Evolutionary conservation across 2,113 vertebrate genomes (phyloP).

Genomic region (Syngnathus floridae): DNA sequence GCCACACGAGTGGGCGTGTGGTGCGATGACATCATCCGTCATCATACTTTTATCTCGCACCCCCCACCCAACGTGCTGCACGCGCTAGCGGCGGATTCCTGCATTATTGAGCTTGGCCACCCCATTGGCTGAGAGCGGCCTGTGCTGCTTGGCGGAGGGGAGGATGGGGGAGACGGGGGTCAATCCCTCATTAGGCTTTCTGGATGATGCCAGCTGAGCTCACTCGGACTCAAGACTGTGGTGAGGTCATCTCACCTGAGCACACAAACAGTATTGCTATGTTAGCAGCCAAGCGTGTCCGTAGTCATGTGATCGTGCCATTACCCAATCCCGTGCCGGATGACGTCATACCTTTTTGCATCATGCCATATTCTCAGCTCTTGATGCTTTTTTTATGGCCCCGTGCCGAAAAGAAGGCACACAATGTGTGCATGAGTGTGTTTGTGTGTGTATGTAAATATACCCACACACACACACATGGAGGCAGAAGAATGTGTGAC

Average conservation of each 20-base stretch:
- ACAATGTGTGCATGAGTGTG: background rate
- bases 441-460: conserved; percentile 26
- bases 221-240: conserved; percentile 47
- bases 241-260: conserved; percentile 63
- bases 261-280: background rate
- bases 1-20: conserved; percentile 21
- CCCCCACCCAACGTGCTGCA: background rate
- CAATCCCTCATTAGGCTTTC: conserved; percentile 44
- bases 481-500: conserved; percentile 13
- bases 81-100: conserved; percentile 14
- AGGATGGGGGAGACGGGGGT: too few species aligned
- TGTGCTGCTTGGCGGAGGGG: conserved; percentile 40
- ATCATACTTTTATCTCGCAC: background rate
- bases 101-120: conserved; percentile 43
- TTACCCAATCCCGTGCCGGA: background rate
- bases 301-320: background rate
- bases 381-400: conserved; percentile 24
- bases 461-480: conserved; percentile 14
- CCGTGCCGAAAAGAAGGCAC: background rate
- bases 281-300: background rate
- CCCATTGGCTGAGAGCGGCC: conserved; percentile 36
- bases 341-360: background rate
- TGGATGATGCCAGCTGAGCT: conserved; percentile 59
- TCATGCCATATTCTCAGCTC: background rate
- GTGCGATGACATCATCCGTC: conserved; percentile 39